Percentiles rank a stretch among this genome's conserved stretches.
These are phyloP conservation scores for Montifringilla adamsi DNA, from an alignment of 2,113 vertebrate genomes.

Conservation along the genomic window DNA sequence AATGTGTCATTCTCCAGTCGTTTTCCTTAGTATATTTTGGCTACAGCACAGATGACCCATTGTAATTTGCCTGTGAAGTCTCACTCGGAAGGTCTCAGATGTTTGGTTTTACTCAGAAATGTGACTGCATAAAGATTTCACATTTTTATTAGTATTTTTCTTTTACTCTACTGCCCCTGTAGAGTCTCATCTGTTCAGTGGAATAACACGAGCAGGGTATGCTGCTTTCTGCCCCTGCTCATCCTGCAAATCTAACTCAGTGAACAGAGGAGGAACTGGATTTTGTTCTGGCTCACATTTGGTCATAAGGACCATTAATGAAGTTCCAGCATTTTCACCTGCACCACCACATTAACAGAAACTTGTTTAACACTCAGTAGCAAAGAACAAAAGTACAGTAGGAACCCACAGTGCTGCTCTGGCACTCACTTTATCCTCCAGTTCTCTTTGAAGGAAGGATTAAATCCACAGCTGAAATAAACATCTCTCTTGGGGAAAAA, in stretches of 20 bases:
- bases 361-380: not conserved
- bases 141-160: constrained; percentile 14
- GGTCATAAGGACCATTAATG: not conserved
- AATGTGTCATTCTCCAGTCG: not conserved
- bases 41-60: constrained; percentile 3
- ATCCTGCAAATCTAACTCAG: not conserved
- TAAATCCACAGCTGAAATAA: constrained; percentile 32
- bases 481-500: not conserved
- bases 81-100: not conserved
- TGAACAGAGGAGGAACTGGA: not conserved
- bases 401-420: not conserved
- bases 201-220: not conserved
- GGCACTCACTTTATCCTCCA: not conserved
- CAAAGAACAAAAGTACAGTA: constrained; percentile 5
- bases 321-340: constrained; percentile 48
- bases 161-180: not conserved
- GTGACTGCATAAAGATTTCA: not conserved
- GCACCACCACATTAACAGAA: constrained; percentile 6
- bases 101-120: constrained; percentile 21
- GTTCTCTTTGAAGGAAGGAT: constrained; percentile 37
- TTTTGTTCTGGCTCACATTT: constrained; percentile 42
- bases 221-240: not conserved
- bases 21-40: constrained; percentile 25
- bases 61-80: not conserved
- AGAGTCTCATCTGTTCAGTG: not conserved